Evolutionary conservation across 2,113 vertebrate genomes (phyloP), one percentile per base, ranked within the genome.

Genomic region (Zosterops pallidus): DNA sequence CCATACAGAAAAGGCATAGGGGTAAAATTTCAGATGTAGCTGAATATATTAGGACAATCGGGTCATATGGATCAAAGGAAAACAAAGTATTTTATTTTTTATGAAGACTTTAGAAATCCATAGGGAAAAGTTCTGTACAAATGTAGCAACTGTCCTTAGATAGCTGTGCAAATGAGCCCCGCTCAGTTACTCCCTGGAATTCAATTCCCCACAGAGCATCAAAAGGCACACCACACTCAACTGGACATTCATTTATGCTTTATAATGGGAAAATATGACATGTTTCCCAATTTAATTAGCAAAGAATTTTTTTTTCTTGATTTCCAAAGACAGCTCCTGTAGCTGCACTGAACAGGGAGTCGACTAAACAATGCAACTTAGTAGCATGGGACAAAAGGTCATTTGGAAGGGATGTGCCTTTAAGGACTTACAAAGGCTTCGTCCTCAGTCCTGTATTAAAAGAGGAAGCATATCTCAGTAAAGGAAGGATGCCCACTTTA

Each of bases 401-500:
- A 98, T 96, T 97, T 98, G 98, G 98, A 98, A 98, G 98, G 98
- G 97, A 98, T 98, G 97, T 97, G 95, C 96, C 97, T 98, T 98
- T 97, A 98, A 98, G 98, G 94, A 87, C 44, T 98, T 97, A 98
- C 98, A 98, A 98, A 98, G 97, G 97, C 97, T 95, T 93, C 94
- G 93, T 98, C 96, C 96, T 97, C 94, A 96, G 92, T 90, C 95
- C 96, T 97, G 94, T 95, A 97, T 97, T 96, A 91, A 94, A 97
- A 98, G 96, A 98, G 98, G 98, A 98, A 98, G 93, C 97, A 69
- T 96, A 97, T 97, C 98, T 98, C 98, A 96, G 97, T 92, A 97
- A 96, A 98, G 98, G 98, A 98, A 98, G 98, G 98, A 98, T 98
- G 97, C 98, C 96, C 98, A 98, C 98, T 98, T 98, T 98, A 98